Conservation (phyloP, 2,113 vertebrate species). For the Callipepla squamata region DNA sequence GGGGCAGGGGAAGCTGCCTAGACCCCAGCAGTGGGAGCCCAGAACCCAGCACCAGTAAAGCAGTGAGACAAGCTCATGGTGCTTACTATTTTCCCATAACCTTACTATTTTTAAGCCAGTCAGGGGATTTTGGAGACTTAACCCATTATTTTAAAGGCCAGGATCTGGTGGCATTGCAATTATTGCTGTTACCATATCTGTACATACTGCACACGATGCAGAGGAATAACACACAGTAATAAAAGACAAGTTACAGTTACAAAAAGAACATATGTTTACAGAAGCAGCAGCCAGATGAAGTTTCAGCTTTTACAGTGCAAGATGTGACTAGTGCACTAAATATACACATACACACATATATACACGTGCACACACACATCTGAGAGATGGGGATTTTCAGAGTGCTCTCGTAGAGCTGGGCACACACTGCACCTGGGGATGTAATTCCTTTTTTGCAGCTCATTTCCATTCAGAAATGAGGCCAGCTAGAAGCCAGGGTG, state of each 20-base stretch:
- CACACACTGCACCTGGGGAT: too few species aligned
- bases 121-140: conserved; percentile 17
- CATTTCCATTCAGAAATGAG: background rate
- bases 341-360: background rate
- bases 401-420: background rate
- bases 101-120: conserved; percentile 24
- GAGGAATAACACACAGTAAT: background rate
- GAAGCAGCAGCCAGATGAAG: background rate
- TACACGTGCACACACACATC: accelerated
- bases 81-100: background rate
- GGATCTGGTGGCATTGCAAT: background rate
- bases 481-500: background rate
- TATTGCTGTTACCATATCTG: background rate
- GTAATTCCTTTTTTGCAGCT: background rate
- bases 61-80: background rate
- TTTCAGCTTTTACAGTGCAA: background rate
- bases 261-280: background rate
- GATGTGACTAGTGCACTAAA: background rate
- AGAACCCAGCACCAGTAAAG: background rate
- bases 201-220: background rate
- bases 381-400: background rate
- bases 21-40: background rate
- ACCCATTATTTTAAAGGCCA: background rate
- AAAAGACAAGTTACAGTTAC: background rate
- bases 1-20: background rate